Percentiles rank a stretch among this genome's conserved stretches.
Conservation (phyloP, 2,797 vertebrate species). For the Austrolebias charrua region DNA sequence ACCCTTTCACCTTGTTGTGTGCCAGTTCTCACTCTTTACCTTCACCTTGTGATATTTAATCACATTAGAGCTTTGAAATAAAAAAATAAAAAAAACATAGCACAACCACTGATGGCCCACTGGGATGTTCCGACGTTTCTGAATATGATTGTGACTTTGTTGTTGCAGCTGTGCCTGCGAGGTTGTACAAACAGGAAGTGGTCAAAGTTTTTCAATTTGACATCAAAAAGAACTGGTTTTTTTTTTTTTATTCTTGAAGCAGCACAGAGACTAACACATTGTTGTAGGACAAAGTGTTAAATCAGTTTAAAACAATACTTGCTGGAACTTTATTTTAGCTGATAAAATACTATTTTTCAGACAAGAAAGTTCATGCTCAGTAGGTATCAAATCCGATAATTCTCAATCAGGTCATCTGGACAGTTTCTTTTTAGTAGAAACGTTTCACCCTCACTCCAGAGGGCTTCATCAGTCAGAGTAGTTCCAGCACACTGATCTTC, state of each 20-base stretch:
- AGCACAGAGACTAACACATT: background rate
- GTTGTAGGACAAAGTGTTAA: background rate
- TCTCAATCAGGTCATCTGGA: too few species aligned
- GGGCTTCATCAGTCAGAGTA: too few species aligned
- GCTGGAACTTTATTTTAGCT: background rate
- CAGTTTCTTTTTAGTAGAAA: too few species aligned
- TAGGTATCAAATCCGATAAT: too few species aligned
- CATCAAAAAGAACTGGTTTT: constrained; percentile 7
- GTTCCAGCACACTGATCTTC: too few species aligned
- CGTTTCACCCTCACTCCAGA: too few species aligned
- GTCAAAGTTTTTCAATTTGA: constrained; percentile 9
- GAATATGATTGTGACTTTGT: constrained; percentile 15
- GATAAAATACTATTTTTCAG: too few species aligned
- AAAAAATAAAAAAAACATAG: background rate
- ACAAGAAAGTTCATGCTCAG: too few species aligned
- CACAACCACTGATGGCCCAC: constrained; percentile 8
- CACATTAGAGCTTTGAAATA: constrained; percentile 7
- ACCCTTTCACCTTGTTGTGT: background rate
- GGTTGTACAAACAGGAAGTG: constrained; percentile 21
- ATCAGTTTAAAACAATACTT: background rate
- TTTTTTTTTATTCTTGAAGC: background rate
- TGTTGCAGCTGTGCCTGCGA: constrained; percentile 21
- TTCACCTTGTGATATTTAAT: constrained; percentile 11
- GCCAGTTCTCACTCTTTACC: background rate
- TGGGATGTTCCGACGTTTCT: constrained; percentile 11